Conservation (phyloP, 1,140 invertebrate genomes). For the Pseudomyrmex flavicornis region DNA sequence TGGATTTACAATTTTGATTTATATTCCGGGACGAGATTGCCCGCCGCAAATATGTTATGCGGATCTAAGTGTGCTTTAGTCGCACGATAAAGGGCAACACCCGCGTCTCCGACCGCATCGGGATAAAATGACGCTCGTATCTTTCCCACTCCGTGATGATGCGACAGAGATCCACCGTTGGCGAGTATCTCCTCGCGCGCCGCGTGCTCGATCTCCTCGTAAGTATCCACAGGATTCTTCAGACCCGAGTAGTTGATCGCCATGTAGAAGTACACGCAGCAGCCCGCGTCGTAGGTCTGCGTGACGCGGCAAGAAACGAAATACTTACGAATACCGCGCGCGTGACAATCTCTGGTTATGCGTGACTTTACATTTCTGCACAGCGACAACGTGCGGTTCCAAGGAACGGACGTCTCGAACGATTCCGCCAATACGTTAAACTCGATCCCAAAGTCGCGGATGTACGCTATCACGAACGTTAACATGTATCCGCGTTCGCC, state of each 20-base stretch:
- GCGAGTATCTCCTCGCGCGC: conserved; percentile 97
- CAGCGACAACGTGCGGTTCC: conserved; percentile 94
- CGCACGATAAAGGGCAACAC: conserved; percentile 90
- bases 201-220: conserved; percentile 93
- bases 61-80: conserved; percentile 96
- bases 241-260: conserved; percentile 92
- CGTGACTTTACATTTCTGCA: conserved; percentile 96
- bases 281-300: conserved; percentile 98
- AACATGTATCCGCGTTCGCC: conserved; percentile 97
- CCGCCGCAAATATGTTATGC: conserved; percentile 95
- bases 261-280: conserved; percentile 99
- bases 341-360: conserved; percentile 91
- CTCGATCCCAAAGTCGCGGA: conserved; percentile 96
- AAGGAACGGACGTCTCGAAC: conserved; percentile 99
- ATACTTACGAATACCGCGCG: conserved; percentile 87
- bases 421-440: conserved; percentile 97
- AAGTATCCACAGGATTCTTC: conserved; percentile 91
- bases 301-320: conserved; percentile 95
- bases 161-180: conserved; percentile 96
- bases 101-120: conserved; percentile 90
- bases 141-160: conserved; percentile 99
- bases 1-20: conserved; percentile 78
- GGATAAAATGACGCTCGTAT: conserved; percentile 94
- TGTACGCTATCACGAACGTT: conserved; percentile 99
- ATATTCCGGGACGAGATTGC: conserved; percentile 88